phyloP scores from a whole-genome alignment of 2,113 vertebrate species.

The Amia ocellicauda region DNA sequence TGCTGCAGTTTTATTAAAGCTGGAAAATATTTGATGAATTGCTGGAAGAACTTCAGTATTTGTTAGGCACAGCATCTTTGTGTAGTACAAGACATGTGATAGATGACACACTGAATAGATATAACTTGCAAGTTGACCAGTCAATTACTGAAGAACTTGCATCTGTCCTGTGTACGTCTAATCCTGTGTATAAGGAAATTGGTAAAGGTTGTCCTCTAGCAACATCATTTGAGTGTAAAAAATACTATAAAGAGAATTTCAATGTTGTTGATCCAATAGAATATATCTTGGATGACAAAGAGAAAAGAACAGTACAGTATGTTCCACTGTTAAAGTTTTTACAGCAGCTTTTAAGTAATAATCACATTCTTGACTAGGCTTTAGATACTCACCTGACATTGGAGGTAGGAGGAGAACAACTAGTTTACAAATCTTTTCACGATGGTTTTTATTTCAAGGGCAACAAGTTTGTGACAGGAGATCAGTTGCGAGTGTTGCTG shows the following conservation, averaged over 20 bases:
- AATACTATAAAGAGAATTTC: no score
- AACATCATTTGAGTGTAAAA: neutral
- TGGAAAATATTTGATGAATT: slow-evolving; percentile 11
- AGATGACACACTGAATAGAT: neutral
- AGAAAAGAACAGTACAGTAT: slow-evolving; percentile 5
- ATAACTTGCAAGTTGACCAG: slow-evolving; percentile 12
- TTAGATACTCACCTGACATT: slow-evolving; percentile 19
- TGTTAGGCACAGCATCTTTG: neutral
- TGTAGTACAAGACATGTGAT: slow-evolving; percentile 3
- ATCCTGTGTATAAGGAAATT: neutral
- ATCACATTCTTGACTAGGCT: slow-evolving; percentile 5
- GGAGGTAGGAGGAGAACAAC: slow-evolving; percentile 10
- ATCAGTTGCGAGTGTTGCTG: slow-evolving; percentile 22
- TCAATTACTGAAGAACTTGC: slow-evolving; percentile 9
- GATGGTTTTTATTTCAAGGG: slow-evolving; percentile 19
- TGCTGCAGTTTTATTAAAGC: slow-evolving; percentile 1
- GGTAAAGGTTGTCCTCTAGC: slow-evolving; percentile 5
- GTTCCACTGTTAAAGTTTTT: neutral
- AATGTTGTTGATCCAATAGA: slow-evolving; percentile 10
- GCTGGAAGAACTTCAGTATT: slow-evolving; percentile 12
- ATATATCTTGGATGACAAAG: slow-evolving; percentile 22
- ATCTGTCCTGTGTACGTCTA: neutral
- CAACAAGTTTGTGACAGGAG: slow-evolving; percentile 17
- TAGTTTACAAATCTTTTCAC: no score
- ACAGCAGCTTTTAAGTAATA: neutral